Evolutionary conservation across 2,888 invertebrate species (phyloP), one percentile per base, ranked within the genome.

Genomic region (Eristalis tenax): DNA sequence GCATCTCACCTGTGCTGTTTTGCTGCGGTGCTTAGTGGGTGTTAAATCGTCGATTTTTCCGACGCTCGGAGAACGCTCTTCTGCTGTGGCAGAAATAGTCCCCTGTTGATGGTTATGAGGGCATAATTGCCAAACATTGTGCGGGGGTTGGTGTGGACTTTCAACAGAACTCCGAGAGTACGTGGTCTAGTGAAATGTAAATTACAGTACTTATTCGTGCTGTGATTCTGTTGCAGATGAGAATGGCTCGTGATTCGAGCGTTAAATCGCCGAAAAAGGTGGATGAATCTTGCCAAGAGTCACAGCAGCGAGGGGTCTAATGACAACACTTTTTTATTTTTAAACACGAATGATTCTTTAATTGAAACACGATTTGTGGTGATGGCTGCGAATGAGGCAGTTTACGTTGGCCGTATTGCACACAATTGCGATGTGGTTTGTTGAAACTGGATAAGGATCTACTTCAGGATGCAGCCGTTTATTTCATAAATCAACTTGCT

Each of bases 41-140:
- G 26, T 38, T 64, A 28, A 70, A 70, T 64, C 50, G 63, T 8
- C 70, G n/a, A 64, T 64, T 78, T 57, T 22, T 4, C 2, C 50
- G 28, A 26, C 64, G 35, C 18, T 64, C 63, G 18, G n/a, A 6
- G 64, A 22, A 15, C 13, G 15, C 22, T 18, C 13, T 22, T 61
- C 43, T 43, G 23, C 43, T 68, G 61, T 32, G 35, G 40, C 5
- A 35, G 56, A 15, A 74, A 26, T 26, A 64, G 23, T 5, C 35
- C 69, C 65, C 32, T 64, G 26, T 10, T 63, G 61, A 56, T 18
- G 56, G 32, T 63, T 63, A 69, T 13, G 28, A 70, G 64, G 8
- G 56, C 26, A 56, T 70, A 78, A 78, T 26, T 28, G 70, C 38
- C 56, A 70, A 35, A 69, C 63, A 69, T 40, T 66, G 43, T n/a